Base-by-base conservation (phyloP, 2,888 invertebrate genomes). In the Augiades crinisus region DNA sequence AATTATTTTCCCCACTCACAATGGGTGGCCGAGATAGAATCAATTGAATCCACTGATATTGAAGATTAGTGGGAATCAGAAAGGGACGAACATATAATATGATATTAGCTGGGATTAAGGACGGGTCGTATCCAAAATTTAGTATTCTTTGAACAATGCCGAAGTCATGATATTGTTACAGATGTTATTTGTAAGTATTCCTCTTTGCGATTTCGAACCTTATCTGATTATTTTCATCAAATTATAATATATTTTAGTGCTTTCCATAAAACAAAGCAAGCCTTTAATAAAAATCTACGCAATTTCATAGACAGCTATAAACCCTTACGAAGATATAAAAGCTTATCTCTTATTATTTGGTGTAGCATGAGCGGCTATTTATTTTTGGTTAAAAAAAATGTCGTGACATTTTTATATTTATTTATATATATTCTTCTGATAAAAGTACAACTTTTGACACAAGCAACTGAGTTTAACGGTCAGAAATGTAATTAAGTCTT, bases 131-230 rank as follows among this genome's bases (percentile, higher is more conserved):
- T 14, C 22, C 38, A 40, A 14, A 24, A 40, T 40, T 22, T 21
- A 13, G 13, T 40, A 13, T 13, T 40, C 21, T 40, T 22, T 37
- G 19, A 47, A 53, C 34, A 40, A 53, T 34, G 10, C 41, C 43
- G 6, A 17, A 16, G 10, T 37, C 19, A 38, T 22, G 7, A 37
- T 36, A 31, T 37, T 43, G 43, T 47, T 38, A 41, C 36, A 27
- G 46, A 6, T 27, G 38, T 34, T 41, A 47, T 27, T 30, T 37
- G 34, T 40, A 19, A 31, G 47, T 47, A 37, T 53, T 47, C 47
- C n/a, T 37, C 36, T 53, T 53, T 43, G 14, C 21, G 12, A 44
- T 44, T 53, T 8, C 27, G 46, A 19, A 21, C 36, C 40, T 21
- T 34, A 44, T 45, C 40, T n/a, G n/a, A n/a, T n/a, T n/a, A n/a